Evolutionary conservation across 1,140 invertebrate species (phyloP).

Genomic region (Homarus americanus): DNA sequence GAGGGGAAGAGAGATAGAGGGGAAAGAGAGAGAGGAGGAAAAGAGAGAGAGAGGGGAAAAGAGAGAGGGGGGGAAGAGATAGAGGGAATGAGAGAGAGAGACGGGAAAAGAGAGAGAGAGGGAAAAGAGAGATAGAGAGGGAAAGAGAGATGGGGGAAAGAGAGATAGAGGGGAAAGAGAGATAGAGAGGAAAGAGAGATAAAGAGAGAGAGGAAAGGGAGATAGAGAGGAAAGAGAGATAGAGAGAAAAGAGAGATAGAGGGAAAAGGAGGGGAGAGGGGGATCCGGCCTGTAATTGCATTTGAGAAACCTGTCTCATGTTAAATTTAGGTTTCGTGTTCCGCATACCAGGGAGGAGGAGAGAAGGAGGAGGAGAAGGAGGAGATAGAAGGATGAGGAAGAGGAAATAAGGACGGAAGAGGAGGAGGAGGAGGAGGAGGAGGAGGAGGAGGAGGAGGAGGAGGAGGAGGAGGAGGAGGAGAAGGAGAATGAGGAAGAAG

Average conservation of each 20-base stretch:
- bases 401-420: not conserved
- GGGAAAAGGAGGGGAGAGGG: no score
- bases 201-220: no score
- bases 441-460: not conserved
- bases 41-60: not conserved
- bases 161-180: no score
- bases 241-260: no score
- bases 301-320: conserved; percentile 8
- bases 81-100: not conserved
- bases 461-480: not conserved
- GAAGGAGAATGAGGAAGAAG: not conserved
- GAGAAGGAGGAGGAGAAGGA: not conserved
- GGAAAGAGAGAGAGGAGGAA: not conserved
- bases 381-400: not conserved
- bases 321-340: conserved; percentile 19
- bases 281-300: not conserved
- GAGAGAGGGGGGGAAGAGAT: not conserved
- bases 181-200: no score
- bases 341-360: not conserved
- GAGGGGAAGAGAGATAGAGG: not conserved
- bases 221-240: no score
- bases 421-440: not conserved
- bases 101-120: not conserved
- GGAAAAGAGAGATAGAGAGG: no score
- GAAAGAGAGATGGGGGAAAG: no score